These are phyloP conservation scores for Acleris sparsana DNA, from an alignment of 2,888 invertebrate genomes.

Conservation along the genomic window DNA sequence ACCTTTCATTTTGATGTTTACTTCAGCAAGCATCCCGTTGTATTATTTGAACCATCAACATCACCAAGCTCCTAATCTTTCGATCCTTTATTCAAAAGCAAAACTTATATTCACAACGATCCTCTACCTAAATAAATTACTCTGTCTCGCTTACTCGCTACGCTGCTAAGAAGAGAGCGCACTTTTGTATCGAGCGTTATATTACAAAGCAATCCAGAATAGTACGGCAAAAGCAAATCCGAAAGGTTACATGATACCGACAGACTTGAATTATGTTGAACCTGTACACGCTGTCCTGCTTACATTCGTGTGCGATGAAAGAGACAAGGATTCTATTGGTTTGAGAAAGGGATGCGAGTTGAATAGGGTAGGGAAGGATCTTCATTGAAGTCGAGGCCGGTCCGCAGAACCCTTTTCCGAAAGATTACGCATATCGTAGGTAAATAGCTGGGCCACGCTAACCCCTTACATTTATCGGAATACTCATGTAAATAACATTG, in stretches of 20 bases:
- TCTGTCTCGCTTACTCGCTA: slow-evolving; percentile 7
- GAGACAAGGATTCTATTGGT: slow-evolving; percentile 4
- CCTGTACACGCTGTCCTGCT: slow-evolving; percentile 12
- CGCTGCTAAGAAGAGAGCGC: slow-evolving; percentile 3
- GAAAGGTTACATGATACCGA: slow-evolving; percentile 15
- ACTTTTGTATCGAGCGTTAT: slow-evolving; percentile 11
- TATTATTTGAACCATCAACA: background rate
- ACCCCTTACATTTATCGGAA: slow-evolving; percentile 68
- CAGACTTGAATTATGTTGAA: slow-evolving; percentile 15
- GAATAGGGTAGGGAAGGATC: slow-evolving; percentile 43
- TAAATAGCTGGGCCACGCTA: slow-evolving; percentile 55
- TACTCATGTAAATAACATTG: slow-evolving; percentile 73
- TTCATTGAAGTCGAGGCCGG: slow-evolving; percentile 44
- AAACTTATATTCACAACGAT: slow-evolving; percentile 25
- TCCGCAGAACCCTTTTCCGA: slow-evolving; percentile 64
- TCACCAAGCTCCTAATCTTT: slow-evolving; percentile 1
- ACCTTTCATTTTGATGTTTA: background rate
- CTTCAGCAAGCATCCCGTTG: background rate
- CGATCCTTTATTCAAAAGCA: slow-evolving; percentile 21
- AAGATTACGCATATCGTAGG: slow-evolving; percentile 72
- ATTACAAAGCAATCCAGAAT: slow-evolving; percentile 23
- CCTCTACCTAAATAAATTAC: slow-evolving; percentile 16
- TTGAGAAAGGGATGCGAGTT: too few species aligned
- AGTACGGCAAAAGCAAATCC: slow-evolving; percentile 9
- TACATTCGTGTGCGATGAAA: slow-evolving; percentile 5